These are phyloP conservation scores for Hypanus sabinus DNA, from an alignment of 2,113 vertebrate species.

Conservation along the genomic window DNA sequence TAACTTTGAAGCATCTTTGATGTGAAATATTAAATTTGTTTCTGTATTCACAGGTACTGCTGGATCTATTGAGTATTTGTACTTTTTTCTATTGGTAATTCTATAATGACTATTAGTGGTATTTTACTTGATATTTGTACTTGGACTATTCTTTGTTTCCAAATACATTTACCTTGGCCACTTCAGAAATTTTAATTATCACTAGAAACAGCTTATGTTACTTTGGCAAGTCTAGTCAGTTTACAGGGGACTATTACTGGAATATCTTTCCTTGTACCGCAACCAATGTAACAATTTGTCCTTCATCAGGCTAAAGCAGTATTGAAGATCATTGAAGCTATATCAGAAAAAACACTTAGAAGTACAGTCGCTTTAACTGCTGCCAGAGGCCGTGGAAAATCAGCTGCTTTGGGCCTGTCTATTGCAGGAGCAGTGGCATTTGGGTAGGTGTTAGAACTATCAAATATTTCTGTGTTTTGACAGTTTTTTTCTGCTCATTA, in stretches of 20 bases:
- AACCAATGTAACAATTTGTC: neutral
- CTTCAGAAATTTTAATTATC: neutral
- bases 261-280: neutral
- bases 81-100: too few relatives aligned
- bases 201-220: neutral
- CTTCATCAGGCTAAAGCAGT: conserved; percentile 75
- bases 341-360: conserved; percentile 90
- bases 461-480: neutral
- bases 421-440: conserved; percentile 90
- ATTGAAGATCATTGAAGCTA: conserved; percentile 89
- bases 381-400: conserved; percentile 90
- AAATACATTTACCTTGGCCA: neutral
- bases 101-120: neutral
- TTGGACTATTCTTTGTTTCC: neutral
- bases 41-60: too few relatives aligned
- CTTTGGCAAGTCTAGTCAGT: neutral
- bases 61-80: too few relatives aligned
- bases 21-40: too few relatives aligned
- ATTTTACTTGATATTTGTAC: neutral
- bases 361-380: conserved; percentile 89
- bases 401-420: conserved; percentile 88
- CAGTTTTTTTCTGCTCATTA: neutral
- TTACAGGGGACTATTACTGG: neutral
- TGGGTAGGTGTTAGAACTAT: conserved; percentile 61
- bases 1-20: too few relatives aligned